Base-by-base conservation (phyloP, 1,140 invertebrate genomes). In the Megalopta genalis region DNA sequence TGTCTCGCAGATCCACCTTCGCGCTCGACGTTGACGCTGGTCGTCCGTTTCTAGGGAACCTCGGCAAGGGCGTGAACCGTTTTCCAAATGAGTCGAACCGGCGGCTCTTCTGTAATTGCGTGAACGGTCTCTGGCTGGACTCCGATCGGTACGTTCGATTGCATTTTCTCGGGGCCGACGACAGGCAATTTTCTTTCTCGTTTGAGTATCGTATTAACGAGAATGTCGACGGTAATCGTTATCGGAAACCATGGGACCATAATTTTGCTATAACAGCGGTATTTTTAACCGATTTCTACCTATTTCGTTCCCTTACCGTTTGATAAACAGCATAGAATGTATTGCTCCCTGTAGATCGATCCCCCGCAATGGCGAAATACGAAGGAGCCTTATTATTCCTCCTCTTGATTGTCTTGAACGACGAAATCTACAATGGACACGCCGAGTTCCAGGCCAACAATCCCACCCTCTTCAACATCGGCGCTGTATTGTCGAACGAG, bases 401-500 rank as follows among this genome's bases (percentile, higher is more conserved):
- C 21, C 60, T 83, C n/a, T 25, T 86, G 27, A 73, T 86, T 27
- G n/a, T 86, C 8, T 27, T 83, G 18, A 77, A 83, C 57, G 63
- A 83, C 57, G 63, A 83, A 9, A 37, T 71, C 9, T 65, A 71
- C 67, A 73, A 67, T 80, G 73, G 82, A 73, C 42, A 77, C 25
- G 69, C 68, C 27, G 62, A 62, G 14, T 69, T 21, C 27, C 70
- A 65, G 3, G 59, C 83, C 23, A 82, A 91, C 71, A 97, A 97
- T 92, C 96, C 96, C 25, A 95, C 94, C 1, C 95, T 94, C 83
- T 98, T 96, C 90, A 97, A 97, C 88, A 97, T 98, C 72, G 97
- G 97, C n/a, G 97, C 97, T 32, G 97, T 98, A 16, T 94, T 98
- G n/a, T 97, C 96, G 67, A 96, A 95, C 91, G 95, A 95, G 80